These are phyloP conservation scores for Iselma pallidipennis DNA, from an alignment of 2,888 invertebrate genomes.

Conservation along the genomic window DNA sequence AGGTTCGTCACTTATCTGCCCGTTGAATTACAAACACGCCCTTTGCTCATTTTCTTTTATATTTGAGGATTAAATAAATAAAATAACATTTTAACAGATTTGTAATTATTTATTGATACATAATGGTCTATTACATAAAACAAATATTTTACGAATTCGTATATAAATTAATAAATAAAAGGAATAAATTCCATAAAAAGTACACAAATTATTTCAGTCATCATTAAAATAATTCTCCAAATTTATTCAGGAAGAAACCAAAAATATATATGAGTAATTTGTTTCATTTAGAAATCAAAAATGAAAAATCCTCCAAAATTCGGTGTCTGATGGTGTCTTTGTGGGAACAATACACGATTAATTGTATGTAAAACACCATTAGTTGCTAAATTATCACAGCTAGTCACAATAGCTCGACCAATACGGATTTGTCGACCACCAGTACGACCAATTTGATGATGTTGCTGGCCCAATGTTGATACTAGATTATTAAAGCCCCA, in stretches of 20 bases:
- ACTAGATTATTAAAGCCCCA: constrained; percentile 53
- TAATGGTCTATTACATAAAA: too few relatives aligned
- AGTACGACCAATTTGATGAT: constrained; percentile 47
- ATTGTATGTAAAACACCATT: constrained; percentile 65
- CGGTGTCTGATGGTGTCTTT: constrained; percentile 40
- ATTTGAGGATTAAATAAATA: too few relatives aligned
- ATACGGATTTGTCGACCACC: constrained; percentile 48
- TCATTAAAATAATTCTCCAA: constrained; percentile 17
- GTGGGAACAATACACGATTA: constrained; percentile 59
- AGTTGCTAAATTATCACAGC: constrained; percentile 60
- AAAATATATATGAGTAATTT: constrained; percentile 1
- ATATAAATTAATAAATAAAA: too few relatives aligned
- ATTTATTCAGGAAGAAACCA: constrained; percentile 16
- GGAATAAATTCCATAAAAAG: too few relatives aligned
- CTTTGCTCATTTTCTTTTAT: too few relatives aligned
- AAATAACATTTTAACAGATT: too few relatives aligned
- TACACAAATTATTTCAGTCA: constrained; percentile 23
- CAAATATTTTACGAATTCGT: too few relatives aligned
- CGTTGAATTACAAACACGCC: too few relatives aligned
- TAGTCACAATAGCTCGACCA: constrained; percentile 49
- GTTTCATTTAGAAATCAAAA: constrained; percentile 46
- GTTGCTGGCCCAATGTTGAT: constrained; percentile 47
- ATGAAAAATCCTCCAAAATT: constrained; percentile 48
- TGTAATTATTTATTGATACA: too few relatives aligned
- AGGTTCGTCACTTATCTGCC: too few relatives aligned